A percentile compares a stretch with the other conserved stretches of the same genome.
These are phyloP conservation scores for Engraulis encrasicolus DNA, from an alignment of 2,113 vertebrate genomes.

Conservation along the genomic window DNA sequence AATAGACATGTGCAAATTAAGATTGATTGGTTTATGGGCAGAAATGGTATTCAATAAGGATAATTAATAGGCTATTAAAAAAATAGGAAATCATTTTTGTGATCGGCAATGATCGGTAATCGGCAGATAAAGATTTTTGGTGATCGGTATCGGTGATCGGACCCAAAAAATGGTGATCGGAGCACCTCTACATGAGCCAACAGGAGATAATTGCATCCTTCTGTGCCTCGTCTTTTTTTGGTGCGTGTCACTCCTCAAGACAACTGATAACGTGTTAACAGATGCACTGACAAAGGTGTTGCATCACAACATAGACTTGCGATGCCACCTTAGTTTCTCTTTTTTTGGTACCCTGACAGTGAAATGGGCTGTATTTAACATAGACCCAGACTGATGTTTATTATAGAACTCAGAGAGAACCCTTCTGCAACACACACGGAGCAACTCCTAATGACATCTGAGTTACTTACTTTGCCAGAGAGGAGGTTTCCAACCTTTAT, in stretches of 20 bases:
- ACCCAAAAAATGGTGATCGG: no score
- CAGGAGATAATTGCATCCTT: not conserved
- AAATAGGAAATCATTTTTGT: no score
- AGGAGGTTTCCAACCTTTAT: not conserved
- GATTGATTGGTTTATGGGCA: no score
- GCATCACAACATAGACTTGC: no score
- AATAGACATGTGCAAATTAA: no score
- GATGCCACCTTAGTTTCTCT: no score
- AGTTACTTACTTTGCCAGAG: not conserved
- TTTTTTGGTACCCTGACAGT: not conserved
- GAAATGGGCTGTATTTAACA: not conserved
- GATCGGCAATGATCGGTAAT: no score
- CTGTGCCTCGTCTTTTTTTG: not conserved
- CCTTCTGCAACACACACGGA: not conserved
- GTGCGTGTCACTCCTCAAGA: conserved; percentile 10
- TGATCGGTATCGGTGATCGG: no score
- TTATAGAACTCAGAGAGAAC: not conserved
- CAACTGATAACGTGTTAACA: conserved; percentile 14
- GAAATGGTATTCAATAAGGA: no score
- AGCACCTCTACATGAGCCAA: not conserved
- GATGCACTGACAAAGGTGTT: not conserved
- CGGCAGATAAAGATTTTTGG: no score
- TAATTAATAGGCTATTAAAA: no score
- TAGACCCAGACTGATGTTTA: not conserved
- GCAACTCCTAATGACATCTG: not conserved